Evolutionary conservation across 2,888 invertebrate species (phyloP), one percentile per base, ranked within the genome.

Genomic region (Metellina segmentata): DNA sequence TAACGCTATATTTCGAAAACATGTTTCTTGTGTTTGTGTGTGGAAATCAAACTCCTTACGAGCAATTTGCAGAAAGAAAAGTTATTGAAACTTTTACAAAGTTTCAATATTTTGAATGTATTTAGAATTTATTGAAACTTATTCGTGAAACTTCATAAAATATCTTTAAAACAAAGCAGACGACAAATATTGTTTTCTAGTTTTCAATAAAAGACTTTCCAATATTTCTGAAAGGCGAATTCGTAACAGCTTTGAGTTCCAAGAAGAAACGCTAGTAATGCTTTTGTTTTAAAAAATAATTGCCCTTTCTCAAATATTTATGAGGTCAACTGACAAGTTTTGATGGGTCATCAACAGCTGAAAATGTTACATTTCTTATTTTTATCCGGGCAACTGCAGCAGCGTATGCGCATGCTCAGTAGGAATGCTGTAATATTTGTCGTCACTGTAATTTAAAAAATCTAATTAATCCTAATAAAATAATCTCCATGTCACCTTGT

Each of bases 331-430:
- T 90, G 81, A 90, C 74, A 81, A 85, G 49, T 81, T 90, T 78
- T 90, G 90, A 85, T 90, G 79, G 81, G 90, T 86, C 86, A 91
- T 91, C 90, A 91, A 91, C 91, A 88, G 87, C 87, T 92, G 85
- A 79, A 91, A 87, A 91, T 91, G 81, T 90, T 70, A 77, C 78
- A 83, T 72, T 85, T 88, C 77, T 87, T 88, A 72, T 89, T 89
- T 91, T 88, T 88, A 81, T 92, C 69, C 79, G 85, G 75, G 79
- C 74, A 92, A 81, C 91, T 92, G 91, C 91, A 92, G 79, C 89
- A 85, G 75, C 48, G n/a, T 69, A 16, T 89, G 91, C 91, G 91
- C 91, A 88, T 51, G 91, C 91, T 82, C 91, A 79, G 81, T 69
- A 75, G 61, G 85, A 85, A 34, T 89, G 85, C 91, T 92, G 88